These are phyloP conservation scores for Neolamprologus fasciatus DNA, from an alignment of 2,113 vertebrate species.

Conservation along the genomic window DNA sequence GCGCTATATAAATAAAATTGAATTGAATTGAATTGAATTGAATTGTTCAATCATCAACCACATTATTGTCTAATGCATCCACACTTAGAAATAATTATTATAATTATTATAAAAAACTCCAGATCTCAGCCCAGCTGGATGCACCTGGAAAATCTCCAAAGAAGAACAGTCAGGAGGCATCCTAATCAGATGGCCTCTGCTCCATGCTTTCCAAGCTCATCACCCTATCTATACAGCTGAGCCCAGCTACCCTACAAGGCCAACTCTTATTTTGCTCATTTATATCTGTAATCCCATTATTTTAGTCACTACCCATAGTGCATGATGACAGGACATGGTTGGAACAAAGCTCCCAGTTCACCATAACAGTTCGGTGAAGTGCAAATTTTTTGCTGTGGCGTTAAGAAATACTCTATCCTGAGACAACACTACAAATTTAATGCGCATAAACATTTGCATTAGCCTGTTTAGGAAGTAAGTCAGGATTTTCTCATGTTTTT, in stretches of 20 bases:
- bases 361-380: fast-evolving
- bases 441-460: neutral
- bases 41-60: neutral
- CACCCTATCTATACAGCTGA: neutral
- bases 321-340: neutral
- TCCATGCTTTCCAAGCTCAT: neutral
- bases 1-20: too few species aligned
- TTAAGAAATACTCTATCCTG: neutral
- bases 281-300: neutral
- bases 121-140: neutral
- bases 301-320: neutral
- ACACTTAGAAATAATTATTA: neutral
- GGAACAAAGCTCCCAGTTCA: neutral
- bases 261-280: neutral
- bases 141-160: neutral
- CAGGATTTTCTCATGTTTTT: neutral
- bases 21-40: too few species aligned
- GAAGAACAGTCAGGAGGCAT: neutral
- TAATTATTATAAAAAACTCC: neutral
- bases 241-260: neutral
- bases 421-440: neutral
- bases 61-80: neutral
- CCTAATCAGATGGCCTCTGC: neutral
- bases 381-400: neutral
- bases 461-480: neutral